Evolutionary conservation across 2,888 invertebrate species (phyloP).

Genomic region (Dynastes maya): DNA sequence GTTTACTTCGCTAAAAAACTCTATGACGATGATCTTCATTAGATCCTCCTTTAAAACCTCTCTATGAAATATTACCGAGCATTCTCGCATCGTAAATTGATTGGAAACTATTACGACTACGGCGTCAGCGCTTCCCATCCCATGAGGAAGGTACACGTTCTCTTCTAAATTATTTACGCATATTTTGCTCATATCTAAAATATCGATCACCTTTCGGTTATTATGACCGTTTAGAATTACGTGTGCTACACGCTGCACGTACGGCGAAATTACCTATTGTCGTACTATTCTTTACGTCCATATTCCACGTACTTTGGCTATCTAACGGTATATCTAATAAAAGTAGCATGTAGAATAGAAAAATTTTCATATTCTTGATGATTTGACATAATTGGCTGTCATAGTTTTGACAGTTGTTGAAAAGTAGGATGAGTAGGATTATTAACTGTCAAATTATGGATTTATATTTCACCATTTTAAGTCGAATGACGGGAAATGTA

Average conservation of each 20-base stretch:
- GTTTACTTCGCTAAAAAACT: conserved; percentile 50
- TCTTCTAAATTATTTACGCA: conserved; percentile 55
- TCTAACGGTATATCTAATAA: conserved; percentile 23
- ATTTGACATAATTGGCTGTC: conserved; percentile 48
- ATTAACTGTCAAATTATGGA: no score
- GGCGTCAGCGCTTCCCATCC: conserved; percentile 56
- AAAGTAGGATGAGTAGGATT: not conserved
- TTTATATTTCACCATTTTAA: no score
- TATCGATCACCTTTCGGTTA: conserved; percentile 24
- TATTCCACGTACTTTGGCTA: conserved; percentile 29
- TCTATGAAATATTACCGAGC: conserved; percentile 49
- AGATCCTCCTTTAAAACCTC: conserved; percentile 47
- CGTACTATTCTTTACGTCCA: conserved; percentile 17
- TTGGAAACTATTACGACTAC: conserved; percentile 51
- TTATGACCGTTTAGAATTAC: conserved; percentile 5
- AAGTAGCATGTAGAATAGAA: conserved; percentile 32
- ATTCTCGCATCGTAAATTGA: conserved; percentile 45
- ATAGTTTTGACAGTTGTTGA: conserved; percentile 25
- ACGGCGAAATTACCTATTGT: conserved; percentile 16
- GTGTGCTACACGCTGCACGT: not conserved
- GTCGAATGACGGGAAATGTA: no score
- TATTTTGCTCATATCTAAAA: conserved; percentile 55
- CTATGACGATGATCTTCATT: conserved; percentile 51
- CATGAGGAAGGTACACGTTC: conserved; percentile 53
- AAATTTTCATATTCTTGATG: conserved; percentile 47